phyloP scores from a whole-genome alignment of 2,888 invertebrate genomes.

The Drosophila stalkeri region DNA sequence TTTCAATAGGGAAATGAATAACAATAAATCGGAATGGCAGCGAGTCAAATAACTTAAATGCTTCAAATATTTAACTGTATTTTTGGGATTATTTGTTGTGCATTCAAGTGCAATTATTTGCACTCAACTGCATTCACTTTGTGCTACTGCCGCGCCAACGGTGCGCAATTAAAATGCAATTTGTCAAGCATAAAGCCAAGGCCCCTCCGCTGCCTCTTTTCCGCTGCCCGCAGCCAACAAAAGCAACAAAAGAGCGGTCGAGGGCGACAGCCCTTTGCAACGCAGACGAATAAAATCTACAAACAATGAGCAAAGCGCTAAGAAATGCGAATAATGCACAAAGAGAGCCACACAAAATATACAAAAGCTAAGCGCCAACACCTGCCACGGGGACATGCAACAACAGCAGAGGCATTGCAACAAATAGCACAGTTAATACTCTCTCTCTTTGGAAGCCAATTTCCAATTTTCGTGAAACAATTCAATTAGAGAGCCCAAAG shows the following conservation, averaged over 20 bases:
- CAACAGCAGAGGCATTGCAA: conserved; percentile 11
- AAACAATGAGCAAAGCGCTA: conserved; percentile 39
- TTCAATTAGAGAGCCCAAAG: conserved; percentile 1
- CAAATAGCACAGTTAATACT: conserved; percentile 32
- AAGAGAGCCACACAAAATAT: conserved; percentile 16
- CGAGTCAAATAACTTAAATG: conserved; percentile 44
- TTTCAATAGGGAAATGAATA: conserved; percentile 33
- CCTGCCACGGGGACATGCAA: conserved; percentile 17
- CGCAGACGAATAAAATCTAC: conserved; percentile 30
- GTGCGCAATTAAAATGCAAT: conserved; percentile 77
- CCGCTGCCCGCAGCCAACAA: conserved; percentile 8
- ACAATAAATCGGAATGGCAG: conserved; percentile 9
- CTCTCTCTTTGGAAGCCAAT: conserved; percentile 14
- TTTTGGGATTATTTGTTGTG: conserved; percentile 62
- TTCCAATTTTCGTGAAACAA: conserved; percentile 13
- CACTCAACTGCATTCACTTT: conserved; percentile 65
- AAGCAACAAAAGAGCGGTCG: conserved; percentile 29
- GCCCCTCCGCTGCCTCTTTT: background rate
- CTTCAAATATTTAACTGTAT: conserved; percentile 54
- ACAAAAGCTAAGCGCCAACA: conserved; percentile 14
- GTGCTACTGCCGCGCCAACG: conserved; percentile 36
- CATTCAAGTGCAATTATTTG: conserved; percentile 69
- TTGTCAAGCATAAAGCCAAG: conserved; percentile 59
- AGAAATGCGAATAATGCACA: conserved; percentile 23
- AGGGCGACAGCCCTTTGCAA: conserved; percentile 28